Base-by-base conservation (phyloP, 2,888 invertebrate species). In the Leptopilina syphax region DNA sequence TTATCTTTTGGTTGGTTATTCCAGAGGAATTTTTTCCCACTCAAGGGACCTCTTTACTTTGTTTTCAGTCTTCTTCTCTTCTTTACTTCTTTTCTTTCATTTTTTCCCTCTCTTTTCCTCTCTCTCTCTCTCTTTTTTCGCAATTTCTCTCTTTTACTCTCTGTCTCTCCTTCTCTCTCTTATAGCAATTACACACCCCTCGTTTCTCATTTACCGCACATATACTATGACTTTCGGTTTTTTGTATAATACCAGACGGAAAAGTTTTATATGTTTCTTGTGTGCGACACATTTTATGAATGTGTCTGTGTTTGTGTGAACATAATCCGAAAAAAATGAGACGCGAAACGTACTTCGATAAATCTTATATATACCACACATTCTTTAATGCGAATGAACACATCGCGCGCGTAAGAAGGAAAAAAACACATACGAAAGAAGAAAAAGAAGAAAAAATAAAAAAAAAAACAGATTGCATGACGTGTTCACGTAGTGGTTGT, bases 121-220 rank as follows among this genome's bases (percentile, higher is more conserved):
- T 5, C 5, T 5, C 5, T 34, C 3, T 34, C 34, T 34, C 34
- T 34, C 3, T 34, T 34, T 34, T 34, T 34, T 34, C 34, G 1
- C 34, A 3, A 3, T 34, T 34, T 34, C 34, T 34, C 3, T 34
- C 34, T 34, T 34, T 34, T 34, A 0, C 4, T 3, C 34, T 34
- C 18, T 18, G 18, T 18, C n/a, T 34, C 34, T 34, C 3, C 4
- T 34, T 34, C 57, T 13, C 57, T 57, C 18, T 60, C 60, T 60
- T 24, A 50, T 50, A 70, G 34, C 70, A 70, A 70, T 70, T 70
- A 70, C 70, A 54, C 70, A 70, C 70, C 70, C 70, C 54, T 70
- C 54, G 54, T 54, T 70, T 70, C 70, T 54, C n/a, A 54, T 54
- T 70, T 70, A 70, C 70, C 70, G 70, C 70, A 70, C 50, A 68